A percentile compares a stretch with the other conserved stretches of the same genome.
Evolutionary conservation across 2,113 vertebrate species (phyloP).

Genomic region (Orycteropus afer): DNA sequence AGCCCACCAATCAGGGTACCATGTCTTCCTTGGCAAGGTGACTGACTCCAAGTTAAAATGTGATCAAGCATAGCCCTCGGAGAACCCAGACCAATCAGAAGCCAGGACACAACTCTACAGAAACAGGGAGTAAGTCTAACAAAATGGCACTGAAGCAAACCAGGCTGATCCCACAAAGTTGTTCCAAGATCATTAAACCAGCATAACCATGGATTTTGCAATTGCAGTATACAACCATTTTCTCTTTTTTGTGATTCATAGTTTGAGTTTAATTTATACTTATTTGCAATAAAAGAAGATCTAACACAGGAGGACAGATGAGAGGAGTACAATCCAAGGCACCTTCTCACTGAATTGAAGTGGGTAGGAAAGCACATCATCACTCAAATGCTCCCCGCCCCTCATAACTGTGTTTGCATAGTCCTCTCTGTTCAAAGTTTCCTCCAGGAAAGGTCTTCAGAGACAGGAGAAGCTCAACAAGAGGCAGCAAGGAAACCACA

Average conservation of each 20-base stretch:
- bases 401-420: not conserved
- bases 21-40: not conserved
- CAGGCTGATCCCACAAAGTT: fast-evolving
- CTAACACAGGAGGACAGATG: not conserved
- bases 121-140: fast-evolving
- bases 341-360: not conserved
- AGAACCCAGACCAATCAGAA: not conserved
- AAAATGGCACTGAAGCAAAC: not conserved
- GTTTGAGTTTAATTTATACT: not conserved
- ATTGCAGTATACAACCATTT: not conserved
- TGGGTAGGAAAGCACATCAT: not conserved
- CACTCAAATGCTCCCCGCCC: not conserved
- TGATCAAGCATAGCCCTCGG: not conserved
- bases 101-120: not conserved
- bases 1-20: not conserved
- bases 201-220: too few species aligned
- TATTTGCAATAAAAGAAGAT: not conserved
- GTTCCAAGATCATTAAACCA: fast-evolving
- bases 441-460: not conserved
- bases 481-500: not conserved
- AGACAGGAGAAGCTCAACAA: not conserved
- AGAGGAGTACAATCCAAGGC: not conserved
- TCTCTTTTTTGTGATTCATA: not conserved
- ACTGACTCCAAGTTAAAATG: not conserved
- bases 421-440: not conserved